phyloP scores from a whole-genome alignment of 2,888 invertebrate species.

The Smittia sp. region DNA sequence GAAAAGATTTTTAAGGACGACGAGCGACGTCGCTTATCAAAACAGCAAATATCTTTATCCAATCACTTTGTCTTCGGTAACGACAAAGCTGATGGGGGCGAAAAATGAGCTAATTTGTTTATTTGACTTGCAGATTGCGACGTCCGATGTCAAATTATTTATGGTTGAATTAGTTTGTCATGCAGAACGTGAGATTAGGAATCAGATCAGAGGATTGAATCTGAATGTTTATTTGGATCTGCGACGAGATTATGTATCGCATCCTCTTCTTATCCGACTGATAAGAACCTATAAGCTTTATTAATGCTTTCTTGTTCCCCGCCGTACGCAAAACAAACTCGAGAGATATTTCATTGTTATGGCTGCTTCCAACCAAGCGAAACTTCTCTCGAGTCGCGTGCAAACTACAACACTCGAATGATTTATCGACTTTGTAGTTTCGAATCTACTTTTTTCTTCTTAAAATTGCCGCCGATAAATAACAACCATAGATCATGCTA shows the following conservation, averaged over 20 bases:
- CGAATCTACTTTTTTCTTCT: not conserved
- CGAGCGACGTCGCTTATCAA: constrained; percentile 6
- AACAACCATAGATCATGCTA: constrained; percentile 21
- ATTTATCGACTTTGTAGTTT: constrained; percentile 29
- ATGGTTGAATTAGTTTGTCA: constrained; percentile 36
- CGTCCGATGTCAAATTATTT: constrained; percentile 25
- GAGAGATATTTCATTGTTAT: constrained; percentile 18
- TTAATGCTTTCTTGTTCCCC: constrained; percentile 14
- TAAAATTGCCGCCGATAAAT: constrained; percentile 15
- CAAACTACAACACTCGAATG: not conserved
- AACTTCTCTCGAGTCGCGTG: not conserved
- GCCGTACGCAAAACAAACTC: constrained; percentile 17
- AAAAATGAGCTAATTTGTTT: constrained; percentile 33
- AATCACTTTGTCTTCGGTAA: not conserved
- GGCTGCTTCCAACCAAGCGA: too few relatives aligned
- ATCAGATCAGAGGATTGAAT: constrained; percentile 7
- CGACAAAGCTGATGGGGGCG: not conserved
- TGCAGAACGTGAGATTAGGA: constrained; percentile 29
- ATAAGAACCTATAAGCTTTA: constrained; percentile 30
- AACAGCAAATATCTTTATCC: not conserved
- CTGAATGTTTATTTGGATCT: constrained; percentile 11
- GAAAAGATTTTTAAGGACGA: not conserved
- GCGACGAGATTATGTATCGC: constrained; percentile 16
- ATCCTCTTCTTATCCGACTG: constrained; percentile 13
- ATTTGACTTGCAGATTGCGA: constrained; percentile 20